These are phyloP conservation scores for Rhinoptilus africanus DNA, from an alignment of 2,113 vertebrate genomes.

Conservation along the genomic window DNA sequence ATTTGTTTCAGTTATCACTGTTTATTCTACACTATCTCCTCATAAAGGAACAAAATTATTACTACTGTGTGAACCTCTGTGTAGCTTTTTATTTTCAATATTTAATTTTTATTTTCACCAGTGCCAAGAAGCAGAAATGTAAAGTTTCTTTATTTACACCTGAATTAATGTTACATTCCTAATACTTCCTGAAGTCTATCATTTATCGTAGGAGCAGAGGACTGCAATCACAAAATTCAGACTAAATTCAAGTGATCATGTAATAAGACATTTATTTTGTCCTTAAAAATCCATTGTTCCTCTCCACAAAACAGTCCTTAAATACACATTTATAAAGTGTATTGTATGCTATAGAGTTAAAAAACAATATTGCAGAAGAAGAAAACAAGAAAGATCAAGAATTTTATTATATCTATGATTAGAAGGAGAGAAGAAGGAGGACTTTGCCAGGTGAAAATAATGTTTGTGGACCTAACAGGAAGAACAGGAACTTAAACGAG, in stretches of 20 bases:
- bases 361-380: background rate
- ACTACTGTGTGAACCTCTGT: background rate
- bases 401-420: background rate
- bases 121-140: background rate
- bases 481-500: background rate
- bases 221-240: background rate
- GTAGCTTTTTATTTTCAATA: background rate
- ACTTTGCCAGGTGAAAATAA: background rate
- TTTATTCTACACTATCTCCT: background rate
- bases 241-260: background rate
- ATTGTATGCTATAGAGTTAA: background rate
- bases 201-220: background rate
- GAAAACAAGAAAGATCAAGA: background rate
- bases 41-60: slow-evolving; percentile 6
- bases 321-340: background rate
- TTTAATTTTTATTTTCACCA: background rate
- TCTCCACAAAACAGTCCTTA: background rate
- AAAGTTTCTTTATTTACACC: background rate
- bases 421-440: background rate
- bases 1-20: background rate
- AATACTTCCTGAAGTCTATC: background rate
- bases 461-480: background rate
- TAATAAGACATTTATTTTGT: background rate
- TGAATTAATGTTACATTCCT: background rate
- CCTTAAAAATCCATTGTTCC: background rate